phyloP scores from a whole-genome alignment of 2,888 invertebrate species.

The Watsonalla cultraria region DNA sequence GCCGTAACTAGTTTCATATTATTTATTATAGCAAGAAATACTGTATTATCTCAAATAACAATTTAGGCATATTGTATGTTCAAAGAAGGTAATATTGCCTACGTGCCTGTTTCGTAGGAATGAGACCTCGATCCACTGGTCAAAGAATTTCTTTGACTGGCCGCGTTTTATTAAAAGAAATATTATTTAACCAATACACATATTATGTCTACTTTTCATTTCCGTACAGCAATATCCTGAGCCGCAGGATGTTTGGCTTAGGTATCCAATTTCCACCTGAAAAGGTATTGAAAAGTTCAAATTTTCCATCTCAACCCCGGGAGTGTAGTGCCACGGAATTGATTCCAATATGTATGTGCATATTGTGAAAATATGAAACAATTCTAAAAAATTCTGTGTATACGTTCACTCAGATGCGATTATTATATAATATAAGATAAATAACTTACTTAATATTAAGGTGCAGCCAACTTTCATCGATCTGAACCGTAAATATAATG shows the following conservation, averaged over 20 bases:
- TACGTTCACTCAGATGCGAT: too few relatives aligned
- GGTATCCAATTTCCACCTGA: slow-evolving; percentile 63
- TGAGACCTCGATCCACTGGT: neutral
- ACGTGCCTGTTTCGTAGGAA: neutral
- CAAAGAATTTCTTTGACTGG: slow-evolving; percentile 1
- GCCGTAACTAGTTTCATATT: neutral
- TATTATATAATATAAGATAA: too few relatives aligned
- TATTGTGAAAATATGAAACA: too few relatives aligned
- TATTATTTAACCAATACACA: slow-evolving; percentile 18
- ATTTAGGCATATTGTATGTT: neutral
- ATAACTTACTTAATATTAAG: too few relatives aligned
- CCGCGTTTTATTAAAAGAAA: neutral
- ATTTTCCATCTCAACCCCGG: slow-evolving; percentile 23
- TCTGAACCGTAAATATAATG: too few relatives aligned
- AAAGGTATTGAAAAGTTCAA: slow-evolving; percentile 42
- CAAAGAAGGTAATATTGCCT: neutral
- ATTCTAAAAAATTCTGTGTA: too few relatives aligned
- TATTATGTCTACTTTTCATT: slow-evolving; percentile 50
- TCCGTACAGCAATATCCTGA: slow-evolving; percentile 59
- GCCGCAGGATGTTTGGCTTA: slow-evolving; percentile 57
- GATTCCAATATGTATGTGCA: neutral
- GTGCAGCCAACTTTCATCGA: too few relatives aligned
- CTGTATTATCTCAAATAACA: neutral
- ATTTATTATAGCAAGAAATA: neutral
- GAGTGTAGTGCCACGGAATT: neutral